Base-by-base conservation (phyloP, 1,140 invertebrate species). In the Drosophila ficusphila region DNA sequence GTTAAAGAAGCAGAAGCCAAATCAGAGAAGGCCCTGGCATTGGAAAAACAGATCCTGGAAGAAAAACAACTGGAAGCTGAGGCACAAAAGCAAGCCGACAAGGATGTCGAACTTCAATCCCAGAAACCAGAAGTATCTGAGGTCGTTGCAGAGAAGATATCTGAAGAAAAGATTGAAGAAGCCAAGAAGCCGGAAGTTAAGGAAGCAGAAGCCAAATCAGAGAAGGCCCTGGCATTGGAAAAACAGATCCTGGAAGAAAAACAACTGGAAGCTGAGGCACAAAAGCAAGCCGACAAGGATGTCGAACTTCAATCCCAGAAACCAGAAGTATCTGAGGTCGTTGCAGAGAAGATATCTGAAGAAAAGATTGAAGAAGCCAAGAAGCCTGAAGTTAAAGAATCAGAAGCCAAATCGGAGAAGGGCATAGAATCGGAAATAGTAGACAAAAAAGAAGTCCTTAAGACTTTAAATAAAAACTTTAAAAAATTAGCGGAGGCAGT, bases 1-100 rank as follows among this genome's bases (percentile, higher is more conserved):
- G 8, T 23, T 2, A 58, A 39, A 1, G 64, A 72, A 3, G 0
- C 25, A 0, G 34, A 52, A 12, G 21, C 39, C 19, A 65, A 89
- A 41, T 52, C 76, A 7, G 44, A 79, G n/a, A 64, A 83, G 27
- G 53, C 77, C 12, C 71, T 64, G 42, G 18, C 29, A n/a, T 31
- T 65, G 25, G 54, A 76, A 16, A 65, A 62, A 21, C 49, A 79
- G 64, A 39, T 36, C 4, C 16, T 65, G n/a, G 61, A 76, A 18
- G 51, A 75, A 9, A 7, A 51, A 18, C 36, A 74, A 21, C 23
- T 62, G 2, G 25, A 72, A 16, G 36, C 7, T 1, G 58, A 75
- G 4, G 34, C 56, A 57, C 44, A 68, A 31, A 64, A 62, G 34
- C 54, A 67, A 34, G 31, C 11, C 11, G 56, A 77, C 18, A 38